Conservation (phyloP, 2,113 vertebrate species). For the Pseudopipra pipra region DNA sequence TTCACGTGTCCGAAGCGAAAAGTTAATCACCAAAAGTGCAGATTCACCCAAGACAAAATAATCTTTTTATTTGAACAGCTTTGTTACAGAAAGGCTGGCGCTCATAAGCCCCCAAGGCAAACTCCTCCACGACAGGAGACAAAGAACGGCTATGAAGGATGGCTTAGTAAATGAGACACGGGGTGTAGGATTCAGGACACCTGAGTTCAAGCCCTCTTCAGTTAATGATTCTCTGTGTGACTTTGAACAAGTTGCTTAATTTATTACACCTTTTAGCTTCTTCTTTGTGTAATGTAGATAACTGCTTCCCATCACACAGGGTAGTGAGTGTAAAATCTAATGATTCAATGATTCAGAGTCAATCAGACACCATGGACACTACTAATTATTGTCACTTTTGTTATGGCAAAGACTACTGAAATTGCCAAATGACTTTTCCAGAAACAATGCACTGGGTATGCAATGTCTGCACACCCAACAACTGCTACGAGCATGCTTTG, state of each 20-base stretch:
- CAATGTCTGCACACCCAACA: neutral
- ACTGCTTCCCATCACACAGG: neutral
- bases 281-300: slow-evolving; percentile 15
- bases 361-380: neutral
- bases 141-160: slow-evolving; percentile 19
- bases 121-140: neutral
- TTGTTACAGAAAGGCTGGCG: neutral
- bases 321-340: neutral
- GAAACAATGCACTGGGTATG: neutral
- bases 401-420: neutral
- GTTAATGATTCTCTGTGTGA: slow-evolving; percentile 44
- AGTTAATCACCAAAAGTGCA: neutral
- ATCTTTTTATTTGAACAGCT: neutral
- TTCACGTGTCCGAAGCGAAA: neutral
- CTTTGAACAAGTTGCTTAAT: slow-evolving; percentile 30
- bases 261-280: neutral
- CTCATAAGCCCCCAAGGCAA: neutral
- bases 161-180: neutral
- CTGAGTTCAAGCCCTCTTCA: slow-evolving; percentile 31
- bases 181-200: slow-evolving; percentile 18
- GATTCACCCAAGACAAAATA: neutral
- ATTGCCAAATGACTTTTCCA: neutral
- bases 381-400: neutral
- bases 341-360: neutral
- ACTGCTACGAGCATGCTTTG: neutral